A percentile compares a stretch with the other conserved stretches of the same genome.
Evolutionary conservation across 2,113 vertebrate species (phyloP).

Genomic region (Silurus meridionalis): DNA sequence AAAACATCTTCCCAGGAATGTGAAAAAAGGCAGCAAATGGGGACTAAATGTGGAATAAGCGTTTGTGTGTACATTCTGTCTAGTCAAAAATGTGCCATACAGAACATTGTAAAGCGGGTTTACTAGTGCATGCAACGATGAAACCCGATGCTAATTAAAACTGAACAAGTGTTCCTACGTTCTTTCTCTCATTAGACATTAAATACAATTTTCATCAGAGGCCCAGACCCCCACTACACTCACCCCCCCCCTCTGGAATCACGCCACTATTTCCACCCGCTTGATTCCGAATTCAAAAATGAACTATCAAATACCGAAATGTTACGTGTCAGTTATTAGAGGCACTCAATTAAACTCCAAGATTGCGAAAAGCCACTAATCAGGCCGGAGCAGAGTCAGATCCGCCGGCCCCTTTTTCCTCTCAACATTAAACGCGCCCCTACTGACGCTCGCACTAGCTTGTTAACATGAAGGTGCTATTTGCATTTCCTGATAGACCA

Average conservation of each 20-base stretch:
- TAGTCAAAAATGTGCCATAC: not conserved
- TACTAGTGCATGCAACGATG: conserved; percentile 75
- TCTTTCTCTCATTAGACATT: conserved; percentile 78
- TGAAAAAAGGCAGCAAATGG: too few species aligned
- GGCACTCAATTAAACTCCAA: conserved; percentile 88
- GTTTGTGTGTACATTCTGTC: too few species aligned
- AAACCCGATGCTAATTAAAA: conserved; percentile 94
- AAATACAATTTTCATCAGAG: conserved; percentile 81
- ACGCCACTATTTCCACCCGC: conserved; percentile 64
- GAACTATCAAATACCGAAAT: conserved; percentile 84
- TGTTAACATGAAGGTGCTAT: conserved; percentile 89
- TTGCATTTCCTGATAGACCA: conserved; percentile 87
- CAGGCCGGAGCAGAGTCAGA: conserved; percentile 70
- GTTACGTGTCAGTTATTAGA: conserved; percentile 84
- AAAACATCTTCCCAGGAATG: too few species aligned
- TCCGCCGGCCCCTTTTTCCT: conserved; percentile 57
- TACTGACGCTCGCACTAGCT: conserved; percentile 68
- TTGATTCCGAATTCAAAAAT: conserved; percentile 76
- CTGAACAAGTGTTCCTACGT: conserved; percentile 80
- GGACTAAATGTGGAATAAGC: too few species aligned
- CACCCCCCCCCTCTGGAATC: conserved; percentile 73
- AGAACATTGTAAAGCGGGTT: not conserved
- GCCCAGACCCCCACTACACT: conserved; percentile 63
- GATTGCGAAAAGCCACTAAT: conserved; percentile 73
- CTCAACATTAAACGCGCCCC: conserved; percentile 71